Evolutionary conservation across 2,888 invertebrate genomes (phyloP), one percentile per base, ranked within the genome.

Genomic region (Phymatocera aterrima): DNA sequence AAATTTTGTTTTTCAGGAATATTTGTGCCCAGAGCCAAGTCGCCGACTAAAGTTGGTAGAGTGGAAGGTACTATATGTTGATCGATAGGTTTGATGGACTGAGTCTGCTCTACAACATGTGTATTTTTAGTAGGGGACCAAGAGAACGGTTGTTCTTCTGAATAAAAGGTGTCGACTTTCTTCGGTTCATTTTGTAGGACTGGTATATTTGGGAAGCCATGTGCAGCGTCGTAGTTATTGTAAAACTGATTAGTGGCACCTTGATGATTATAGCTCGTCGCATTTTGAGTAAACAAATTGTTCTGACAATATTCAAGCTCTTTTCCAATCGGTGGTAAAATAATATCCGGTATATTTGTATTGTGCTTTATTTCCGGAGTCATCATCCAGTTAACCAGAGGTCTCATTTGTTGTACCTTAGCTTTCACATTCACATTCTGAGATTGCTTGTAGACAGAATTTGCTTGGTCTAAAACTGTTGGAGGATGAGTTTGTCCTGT

Each of bases 331-430:
- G 91, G 90, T 5, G 92, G 91, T 21, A 92, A 83, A 81, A 91
- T 90, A 75, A 92, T 91, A 74, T 92, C 92, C 0, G 91, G 79
- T 28, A 90, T 88, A 68, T 90, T 89, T 5, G 87, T 82, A 54
- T 88, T 90, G 82, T 88, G 90, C 61, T 91, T 91, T 28, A 91
- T 88, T 82, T 92, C 93, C 0, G 93, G 93, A 0, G 93, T 91
- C 83, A 93, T 93, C 93, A 94, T 94, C 93, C 93, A 93, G 83
- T 94, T 94, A 0, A 93, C 92, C 0, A 93, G 92, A 3, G 92
- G 91, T 81, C 92, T 91, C 18, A 90, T 88, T 18, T 80, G 80
- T 21, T 74, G 72, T 8, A 31, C 37, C 31, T 60, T 79, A 12
- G 77, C 40, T 24, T 80, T 78, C n/a, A n/a, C n/a, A 40, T 78